These are phyloP conservation scores for Sericinus montela DNA, from an alignment of 2,888 invertebrate genomes.

Conservation along the genomic window DNA sequence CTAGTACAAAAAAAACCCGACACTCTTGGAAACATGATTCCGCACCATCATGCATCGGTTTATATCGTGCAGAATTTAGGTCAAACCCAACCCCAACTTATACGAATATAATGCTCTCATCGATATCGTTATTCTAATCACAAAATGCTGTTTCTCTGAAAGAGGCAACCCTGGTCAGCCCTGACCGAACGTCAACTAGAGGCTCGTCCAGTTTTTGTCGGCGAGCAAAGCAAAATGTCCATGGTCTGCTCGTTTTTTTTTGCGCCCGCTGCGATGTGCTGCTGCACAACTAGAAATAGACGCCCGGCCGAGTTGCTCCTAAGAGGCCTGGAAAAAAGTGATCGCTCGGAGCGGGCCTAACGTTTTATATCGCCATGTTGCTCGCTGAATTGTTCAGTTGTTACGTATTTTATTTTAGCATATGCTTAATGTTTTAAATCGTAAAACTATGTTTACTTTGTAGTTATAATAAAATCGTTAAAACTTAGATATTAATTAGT, in stretches of 20 bases:
- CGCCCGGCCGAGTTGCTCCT: background rate
- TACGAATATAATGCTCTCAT: too few relatives aligned
- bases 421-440: background rate
- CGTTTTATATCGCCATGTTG: background rate
- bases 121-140: too few relatives aligned
- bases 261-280: slow-evolving; percentile 1
- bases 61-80: too few relatives aligned
- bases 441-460: too few relatives aligned
- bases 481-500: too few relatives aligned
- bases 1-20: too few relatives aligned
- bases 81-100: too few relatives aligned
- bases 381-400: background rate
- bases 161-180: background rate
- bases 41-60: too few relatives aligned
- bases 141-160: background rate
- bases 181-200: background rate
- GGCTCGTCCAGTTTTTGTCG: slow-evolving; percentile 8
- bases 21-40: too few relatives aligned
- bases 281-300: slow-evolving; percentile 1
- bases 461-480: too few relatives aligned
- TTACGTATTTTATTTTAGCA: background rate
- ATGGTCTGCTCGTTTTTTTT: background rate
- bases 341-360: background rate
- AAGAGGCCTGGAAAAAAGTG: background rate
- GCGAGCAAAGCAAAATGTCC: background rate